Evolutionary conservation across 1,140 invertebrate genomes (phyloP), one percentile per base, ranked within the genome.

Genomic region (Diabrotica undecimpunctata): DNA sequence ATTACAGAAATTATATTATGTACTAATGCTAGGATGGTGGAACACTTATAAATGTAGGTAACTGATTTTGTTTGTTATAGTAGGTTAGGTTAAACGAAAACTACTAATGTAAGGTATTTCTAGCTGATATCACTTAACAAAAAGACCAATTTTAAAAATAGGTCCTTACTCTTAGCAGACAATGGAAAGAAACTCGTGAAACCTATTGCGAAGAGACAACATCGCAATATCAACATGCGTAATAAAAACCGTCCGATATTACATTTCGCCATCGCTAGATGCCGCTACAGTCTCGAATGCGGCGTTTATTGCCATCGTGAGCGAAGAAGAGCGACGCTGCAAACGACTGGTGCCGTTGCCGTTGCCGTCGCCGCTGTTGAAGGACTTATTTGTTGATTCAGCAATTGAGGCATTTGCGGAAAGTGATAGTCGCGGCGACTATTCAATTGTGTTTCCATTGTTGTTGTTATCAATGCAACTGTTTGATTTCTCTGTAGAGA

Each of bases 371-470:
- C 46, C 5, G 46, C 2, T 51, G 46, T 37, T 58, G 25, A 58
- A 58, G 56, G 56, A 58, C 56, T 58, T 58, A 58, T 58, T 58
- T 58, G 56, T 58, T 58, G 56, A 58, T 58, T 58, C 54, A 14
- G 54, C 54, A 36, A 14, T 36, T 37, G 9, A 58, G 56, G 35
- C 56, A 58, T 58, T 58, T 58, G 56, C 39, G 56, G 56, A 58
- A 58, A 58, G 56, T 58, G 56, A 58, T 58, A 58, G 56, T 58
- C 25, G 25, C 25, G 25, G 25, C 25, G 56, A 58, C 56, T 58
- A 58, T 58, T 58, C 56, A 58, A 58, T 37, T 58, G 56, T 58
- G 54, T 55, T 36, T 35, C 35, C 56, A 58, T 58, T 58, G 56
- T 58, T 58, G 39, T 38, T 58, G 56, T 35, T 58, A 58, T 58